Evolutionary conservation across 92 coral and sea anemone species (phyloP).

Genomic region (Parazoanthus atlanticus): DNA sequence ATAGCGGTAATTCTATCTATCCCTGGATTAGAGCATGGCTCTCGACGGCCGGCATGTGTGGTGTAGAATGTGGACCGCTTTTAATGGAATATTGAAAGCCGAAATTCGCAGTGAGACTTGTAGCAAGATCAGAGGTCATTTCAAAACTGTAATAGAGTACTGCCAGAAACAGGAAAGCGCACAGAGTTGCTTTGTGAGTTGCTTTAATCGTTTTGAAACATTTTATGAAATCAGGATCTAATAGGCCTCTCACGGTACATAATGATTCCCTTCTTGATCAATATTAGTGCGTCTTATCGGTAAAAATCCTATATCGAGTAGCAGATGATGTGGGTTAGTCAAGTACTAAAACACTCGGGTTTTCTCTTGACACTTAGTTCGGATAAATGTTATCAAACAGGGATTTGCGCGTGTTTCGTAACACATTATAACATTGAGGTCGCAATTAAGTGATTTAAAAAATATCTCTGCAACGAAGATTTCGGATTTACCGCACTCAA

Average conservation of each 20-base stretch:
- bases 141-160: not conserved
- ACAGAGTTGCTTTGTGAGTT: not conserved
- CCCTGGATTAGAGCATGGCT: not conserved
- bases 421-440: too few relatives aligned
- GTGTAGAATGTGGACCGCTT: too few relatives aligned
- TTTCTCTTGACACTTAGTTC: not conserved
- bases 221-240: too few relatives aligned
- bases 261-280: not conserved
- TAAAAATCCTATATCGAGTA: not conserved
- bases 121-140: not conserved
- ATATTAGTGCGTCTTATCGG: not conserved
- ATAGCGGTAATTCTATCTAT: not conserved
- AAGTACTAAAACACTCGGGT: not conserved
- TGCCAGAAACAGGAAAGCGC: not conserved
- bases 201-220: not conserved
- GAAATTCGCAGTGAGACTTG: not conserved
- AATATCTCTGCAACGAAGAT: not conserved
- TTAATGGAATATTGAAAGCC: not conserved
- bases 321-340: not conserved
- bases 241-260: too few relatives aligned
- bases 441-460: not conserved
- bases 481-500: not conserved
- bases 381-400: slow-evolving; percentile 1
- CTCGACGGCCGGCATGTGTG: not conserved
- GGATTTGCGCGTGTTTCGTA: not conserved